Evolutionary conservation across 2,888 invertebrate genomes (phyloP), one percentile per base, ranked within the genome.

Genomic region (Podabrus alpinus): DNA sequence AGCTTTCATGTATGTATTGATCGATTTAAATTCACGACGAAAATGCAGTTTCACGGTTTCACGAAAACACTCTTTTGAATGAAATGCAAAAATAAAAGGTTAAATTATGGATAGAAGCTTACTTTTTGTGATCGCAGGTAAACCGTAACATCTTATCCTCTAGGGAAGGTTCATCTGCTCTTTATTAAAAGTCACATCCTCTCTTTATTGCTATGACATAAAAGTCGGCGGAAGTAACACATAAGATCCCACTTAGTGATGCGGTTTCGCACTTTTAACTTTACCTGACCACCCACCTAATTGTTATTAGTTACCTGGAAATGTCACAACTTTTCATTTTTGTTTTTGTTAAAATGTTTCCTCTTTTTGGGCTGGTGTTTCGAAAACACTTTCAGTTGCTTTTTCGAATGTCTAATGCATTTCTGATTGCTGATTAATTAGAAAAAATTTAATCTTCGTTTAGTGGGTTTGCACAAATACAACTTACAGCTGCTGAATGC

Each of bases 171-270:
- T 62, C 64, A 64, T 74, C 64, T 71, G 59, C 59, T 59, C 59
- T 71, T 75, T 71, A 64, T 69, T 60, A 61, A 72, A 59, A 68
- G 69, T 68, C 75, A 72, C 75, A 75, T 75, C 71, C 71, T 75
- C 71, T 24, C 62, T 75, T 74, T 71, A 66, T 71, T 29, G 66
- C 66, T 71, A 59, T 67, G 67, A 71, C 71, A 70, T 71, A 80
- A 76, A 78, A 76, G 75, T 76, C 77, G 76, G 81, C 81, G 82
- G 82, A 82, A 82, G 81, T 82, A 81, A 80, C 80, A 80, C 79
- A 71, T 74, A 74, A 64, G 72, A 69, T 73, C 76, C 75, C 75
- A 78, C 78, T 80, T 79, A 79, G 79, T 75, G 79, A 76, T 80
- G 80, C 76, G 81, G 80, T 80, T 80, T 80, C 77, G 79, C 79